Evolutionary conservation across 2,797 vertebrate species (phyloP).

Genomic region (Onychomys torridus): DNA sequence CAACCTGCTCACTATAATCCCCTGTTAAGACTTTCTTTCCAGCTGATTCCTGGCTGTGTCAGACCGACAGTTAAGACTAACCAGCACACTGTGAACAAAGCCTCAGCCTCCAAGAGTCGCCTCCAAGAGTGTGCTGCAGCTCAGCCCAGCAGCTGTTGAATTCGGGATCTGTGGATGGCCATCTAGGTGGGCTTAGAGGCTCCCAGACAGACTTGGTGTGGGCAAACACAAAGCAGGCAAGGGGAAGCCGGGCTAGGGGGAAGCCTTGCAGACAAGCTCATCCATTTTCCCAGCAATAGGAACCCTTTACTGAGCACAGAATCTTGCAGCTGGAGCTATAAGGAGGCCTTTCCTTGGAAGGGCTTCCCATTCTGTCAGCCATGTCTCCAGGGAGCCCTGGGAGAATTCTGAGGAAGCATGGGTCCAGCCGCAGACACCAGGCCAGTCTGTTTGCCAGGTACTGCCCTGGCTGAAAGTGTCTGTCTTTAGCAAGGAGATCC

Average conservation of each 20-base stretch:
- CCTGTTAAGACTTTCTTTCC: neutral
- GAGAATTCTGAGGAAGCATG: conserved; percentile 44
- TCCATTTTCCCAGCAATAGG: neutral
- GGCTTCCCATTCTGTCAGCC: conserved; percentile 15
- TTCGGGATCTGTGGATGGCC: neutral
- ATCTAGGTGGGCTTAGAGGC: neutral
- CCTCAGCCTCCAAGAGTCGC: neutral
- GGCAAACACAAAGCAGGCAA: neutral
- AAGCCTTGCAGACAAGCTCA: neutral
- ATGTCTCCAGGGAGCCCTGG: conserved; percentile 59
- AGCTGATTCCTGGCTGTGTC: neutral
- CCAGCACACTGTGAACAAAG: neutral
- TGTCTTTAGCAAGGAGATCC: neutral
- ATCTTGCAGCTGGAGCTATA: neutral
- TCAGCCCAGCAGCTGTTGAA: neutral
- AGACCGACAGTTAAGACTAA: neutral
- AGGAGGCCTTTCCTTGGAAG: conserved; percentile 6
- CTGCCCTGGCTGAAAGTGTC: neutral
- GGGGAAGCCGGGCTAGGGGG: neutral
- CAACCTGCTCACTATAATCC: neutral
- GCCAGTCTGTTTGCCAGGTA: neutral
- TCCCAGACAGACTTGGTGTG: neutral
- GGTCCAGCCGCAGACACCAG: neutral
- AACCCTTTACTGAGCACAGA: conserved; percentile 5
- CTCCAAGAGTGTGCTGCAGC: neutral